Evolutionary conservation across 2,113 vertebrate genomes (phyloP).

Genomic region (Chrysemys picta): DNA sequence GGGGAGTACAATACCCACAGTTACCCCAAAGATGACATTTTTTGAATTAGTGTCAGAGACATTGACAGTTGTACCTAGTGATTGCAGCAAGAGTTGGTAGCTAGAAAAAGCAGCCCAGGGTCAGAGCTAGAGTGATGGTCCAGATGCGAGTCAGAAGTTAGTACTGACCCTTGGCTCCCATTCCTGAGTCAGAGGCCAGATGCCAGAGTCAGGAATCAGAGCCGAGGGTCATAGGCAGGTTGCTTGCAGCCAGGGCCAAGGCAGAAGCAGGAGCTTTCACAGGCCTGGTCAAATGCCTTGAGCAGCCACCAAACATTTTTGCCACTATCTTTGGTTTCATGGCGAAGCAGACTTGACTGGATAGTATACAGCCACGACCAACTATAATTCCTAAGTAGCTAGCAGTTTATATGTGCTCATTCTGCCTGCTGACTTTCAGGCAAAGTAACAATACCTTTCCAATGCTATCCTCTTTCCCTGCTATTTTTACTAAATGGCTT

Average conservation of each 20-base stretch:
- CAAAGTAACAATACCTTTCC: background rate
- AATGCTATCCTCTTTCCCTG: background rate
- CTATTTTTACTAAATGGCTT: background rate
- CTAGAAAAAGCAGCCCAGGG: background rate
- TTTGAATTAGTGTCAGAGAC: background rate
- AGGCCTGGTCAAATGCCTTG: background rate
- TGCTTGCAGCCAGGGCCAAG: no score
- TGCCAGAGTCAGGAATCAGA: no score
- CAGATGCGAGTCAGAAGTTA: background rate
- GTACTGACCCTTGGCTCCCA: background rate
- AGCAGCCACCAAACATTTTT: background rate
- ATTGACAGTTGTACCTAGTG: background rate
- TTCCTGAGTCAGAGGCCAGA: background rate
- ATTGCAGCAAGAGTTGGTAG: background rate
- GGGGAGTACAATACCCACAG: background rate
- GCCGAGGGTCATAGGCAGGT: no score
- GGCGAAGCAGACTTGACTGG: background rate
- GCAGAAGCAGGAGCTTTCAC: background rate
- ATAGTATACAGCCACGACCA: background rate
- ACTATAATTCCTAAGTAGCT: background rate
- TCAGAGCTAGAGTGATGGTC: background rate
- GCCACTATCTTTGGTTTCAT: background rate
- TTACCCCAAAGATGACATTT: background rate
- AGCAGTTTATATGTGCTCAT: background rate
- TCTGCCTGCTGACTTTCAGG: background rate